Conservation (phyloP, 2,888 invertebrate genomes). For the Junonia oenone region DNA sequence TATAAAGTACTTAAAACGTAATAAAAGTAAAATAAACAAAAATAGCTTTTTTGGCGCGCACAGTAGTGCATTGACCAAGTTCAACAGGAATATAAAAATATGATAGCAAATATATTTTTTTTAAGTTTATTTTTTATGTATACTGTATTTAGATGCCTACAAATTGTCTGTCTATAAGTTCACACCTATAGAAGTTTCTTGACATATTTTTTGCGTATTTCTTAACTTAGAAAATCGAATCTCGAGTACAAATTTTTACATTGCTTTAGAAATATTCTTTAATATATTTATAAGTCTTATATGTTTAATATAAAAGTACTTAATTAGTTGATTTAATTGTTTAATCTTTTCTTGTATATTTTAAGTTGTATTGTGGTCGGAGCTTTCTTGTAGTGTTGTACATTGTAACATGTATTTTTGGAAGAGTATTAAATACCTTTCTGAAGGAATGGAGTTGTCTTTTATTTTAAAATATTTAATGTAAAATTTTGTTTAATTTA, state of each 20-base stretch:
- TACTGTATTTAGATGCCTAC: background rate
- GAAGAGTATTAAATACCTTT: constrained; percentile 47
- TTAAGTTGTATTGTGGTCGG: constrained; percentile 24
- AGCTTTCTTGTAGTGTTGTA: constrained; percentile 28
- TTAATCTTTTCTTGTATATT: constrained; percentile 29
- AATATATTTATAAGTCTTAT: constrained; percentile 15
- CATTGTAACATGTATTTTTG: constrained; percentile 30
- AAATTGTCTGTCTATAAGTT: background rate
- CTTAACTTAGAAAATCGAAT: constrained; percentile 5
- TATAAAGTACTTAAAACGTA: background rate
- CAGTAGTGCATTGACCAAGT: background rate
- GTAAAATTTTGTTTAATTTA: background rate
- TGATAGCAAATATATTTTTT: background rate
- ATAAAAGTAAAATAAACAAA: background rate
- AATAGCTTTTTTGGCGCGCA: background rate
- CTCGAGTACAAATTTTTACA: constrained; percentile 22
- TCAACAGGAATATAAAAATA: background rate
- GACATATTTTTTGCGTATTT: background rate
- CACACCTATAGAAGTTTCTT: background rate
- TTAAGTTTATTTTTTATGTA: background rate
- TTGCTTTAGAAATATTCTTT: constrained; percentile 5
- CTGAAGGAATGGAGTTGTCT: constrained; percentile 4
- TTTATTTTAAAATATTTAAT: background rate
- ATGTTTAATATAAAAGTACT: constrained; percentile 41
- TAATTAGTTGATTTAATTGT: constrained; percentile 43